Percentiles rank a stretch among this genome's conserved stretches.
Evolutionary conservation across 2,888 invertebrate species (phyloP).

Genomic region (Geotrupes spiniger): DNA sequence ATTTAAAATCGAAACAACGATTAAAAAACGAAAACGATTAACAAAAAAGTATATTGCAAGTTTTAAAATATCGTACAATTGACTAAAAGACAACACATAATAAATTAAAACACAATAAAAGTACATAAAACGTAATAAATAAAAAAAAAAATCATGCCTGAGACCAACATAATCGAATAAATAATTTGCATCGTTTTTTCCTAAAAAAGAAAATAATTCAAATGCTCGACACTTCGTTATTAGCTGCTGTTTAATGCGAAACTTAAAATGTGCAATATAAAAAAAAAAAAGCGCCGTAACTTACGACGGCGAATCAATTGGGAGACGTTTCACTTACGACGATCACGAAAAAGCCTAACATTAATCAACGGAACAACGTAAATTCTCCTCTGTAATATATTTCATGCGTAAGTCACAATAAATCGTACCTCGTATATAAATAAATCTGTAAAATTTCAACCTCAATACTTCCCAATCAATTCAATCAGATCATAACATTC

Average conservation of each 20-base stretch:
- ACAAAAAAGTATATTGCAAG: not conserved
- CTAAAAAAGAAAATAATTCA: conserved; percentile 1
- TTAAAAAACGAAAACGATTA: not conserved
- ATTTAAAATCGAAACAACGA: no score
- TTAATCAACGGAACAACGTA: not conserved
- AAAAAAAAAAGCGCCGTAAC: conserved; percentile 4
- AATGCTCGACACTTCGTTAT: not conserved
- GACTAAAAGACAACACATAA: conserved; percentile 22
- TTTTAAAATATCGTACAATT: conserved; percentile 16
- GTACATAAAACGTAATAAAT: conserved; percentile 15
- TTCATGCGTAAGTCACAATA: not conserved
- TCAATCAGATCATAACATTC: not conserved
- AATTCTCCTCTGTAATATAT: not conserved
- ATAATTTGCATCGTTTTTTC: not conserved
- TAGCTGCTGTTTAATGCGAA: conserved; percentile 17
- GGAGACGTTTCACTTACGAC: conserved; percentile 1
- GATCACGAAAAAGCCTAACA: not conserved
- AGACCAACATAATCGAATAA: conserved; percentile 14
- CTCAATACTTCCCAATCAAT: conserved; percentile 5
- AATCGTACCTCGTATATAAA: not conserved
- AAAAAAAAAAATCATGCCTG: conserved; percentile 14
- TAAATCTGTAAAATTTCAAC: not conserved
- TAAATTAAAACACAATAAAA: conserved; percentile 18
- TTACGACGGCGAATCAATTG: conserved; percentile 4
- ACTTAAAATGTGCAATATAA: conserved; percentile 23